These are phyloP conservation scores for Himantopus leucocephalus DNA, from an alignment of 2,113 vertebrate species.

Conservation along the genomic window DNA sequence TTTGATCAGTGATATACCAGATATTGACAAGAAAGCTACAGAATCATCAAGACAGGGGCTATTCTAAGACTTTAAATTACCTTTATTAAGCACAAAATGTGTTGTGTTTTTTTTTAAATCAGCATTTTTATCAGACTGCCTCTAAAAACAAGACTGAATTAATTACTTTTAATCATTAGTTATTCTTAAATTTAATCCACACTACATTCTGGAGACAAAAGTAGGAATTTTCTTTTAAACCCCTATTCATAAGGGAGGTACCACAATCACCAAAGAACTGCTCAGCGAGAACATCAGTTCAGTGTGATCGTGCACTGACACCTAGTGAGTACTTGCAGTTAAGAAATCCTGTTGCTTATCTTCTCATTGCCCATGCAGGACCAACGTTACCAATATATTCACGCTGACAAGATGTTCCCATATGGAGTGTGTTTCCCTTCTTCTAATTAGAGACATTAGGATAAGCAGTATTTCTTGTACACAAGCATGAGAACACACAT, in stretches of 20 bases:
- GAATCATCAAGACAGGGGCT: background rate
- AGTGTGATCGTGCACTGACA: slow-evolving; percentile 53
- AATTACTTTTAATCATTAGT: background rate
- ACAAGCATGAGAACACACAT: background rate
- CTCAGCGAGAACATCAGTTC: background rate
- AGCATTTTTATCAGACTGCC: background rate
- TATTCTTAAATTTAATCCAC: background rate
- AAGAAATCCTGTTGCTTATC: background rate
- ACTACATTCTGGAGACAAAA: background rate
- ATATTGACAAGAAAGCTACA: background rate
- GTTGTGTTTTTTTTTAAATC: background rate
- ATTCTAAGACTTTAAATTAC: background rate
- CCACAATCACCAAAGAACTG: background rate
- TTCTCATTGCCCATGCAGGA: background rate
- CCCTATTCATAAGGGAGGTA: background rate
- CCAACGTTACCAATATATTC: background rate
- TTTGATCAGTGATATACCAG: background rate
- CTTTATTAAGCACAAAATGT: background rate
- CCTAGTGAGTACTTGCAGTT: slow-evolving; percentile 57
- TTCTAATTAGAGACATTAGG: background rate
- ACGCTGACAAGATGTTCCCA: background rate
- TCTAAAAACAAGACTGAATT: background rate
- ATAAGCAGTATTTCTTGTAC: background rate
- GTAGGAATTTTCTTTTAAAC: background rate
- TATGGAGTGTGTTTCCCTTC: background rate